These are phyloP conservation scores for Phyllotreta striolata DNA, from an alignment of 2,888 invertebrate genomes.

Conservation along the genomic window DNA sequence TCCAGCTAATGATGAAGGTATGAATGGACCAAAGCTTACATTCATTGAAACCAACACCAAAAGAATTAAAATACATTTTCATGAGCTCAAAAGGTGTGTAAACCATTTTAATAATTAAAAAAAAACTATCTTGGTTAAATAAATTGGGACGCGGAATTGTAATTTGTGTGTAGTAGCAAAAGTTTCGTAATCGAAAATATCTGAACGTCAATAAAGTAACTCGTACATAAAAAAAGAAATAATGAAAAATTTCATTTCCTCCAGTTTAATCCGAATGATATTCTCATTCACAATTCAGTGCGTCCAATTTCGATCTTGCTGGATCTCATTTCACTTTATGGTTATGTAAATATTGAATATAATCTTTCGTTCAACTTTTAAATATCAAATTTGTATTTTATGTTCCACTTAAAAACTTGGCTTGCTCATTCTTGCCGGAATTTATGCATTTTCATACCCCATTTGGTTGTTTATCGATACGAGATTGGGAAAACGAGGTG, in stretches of 20 bases:
- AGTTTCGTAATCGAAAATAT: no score
- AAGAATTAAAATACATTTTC: no score
- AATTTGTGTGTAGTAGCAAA: no score
- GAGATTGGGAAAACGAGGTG: background rate
- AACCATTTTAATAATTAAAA: no score
- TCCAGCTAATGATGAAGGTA: no score
- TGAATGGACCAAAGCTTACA: no score
- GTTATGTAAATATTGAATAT: slow-evolving; percentile 32
- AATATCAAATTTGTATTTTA: slow-evolving; percentile 25
- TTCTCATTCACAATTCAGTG: slow-evolving; percentile 29
- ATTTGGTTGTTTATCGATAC: background rate
- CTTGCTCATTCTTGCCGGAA: slow-evolving; percentile 3
- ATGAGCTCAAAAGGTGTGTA: no score
- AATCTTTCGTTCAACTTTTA: slow-evolving; percentile 24
- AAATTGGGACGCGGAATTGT: no score
- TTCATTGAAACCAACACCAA: no score
- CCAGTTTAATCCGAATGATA: slow-evolving; percentile 20
- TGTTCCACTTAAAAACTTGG: slow-evolving; percentile 10
- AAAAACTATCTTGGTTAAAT: no score
- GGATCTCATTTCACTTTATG: slow-evolving; percentile 28
- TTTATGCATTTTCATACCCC: slow-evolving; percentile 3
- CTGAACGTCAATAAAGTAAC: background rate
- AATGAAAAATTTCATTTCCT: slow-evolving; percentile 21
- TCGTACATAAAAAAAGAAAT: slow-evolving; percentile 7
- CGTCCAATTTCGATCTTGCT: slow-evolving; percentile 29